Base-by-base conservation (phyloP, 2,888 invertebrate genomes). In the Biston betularia region DNA sequence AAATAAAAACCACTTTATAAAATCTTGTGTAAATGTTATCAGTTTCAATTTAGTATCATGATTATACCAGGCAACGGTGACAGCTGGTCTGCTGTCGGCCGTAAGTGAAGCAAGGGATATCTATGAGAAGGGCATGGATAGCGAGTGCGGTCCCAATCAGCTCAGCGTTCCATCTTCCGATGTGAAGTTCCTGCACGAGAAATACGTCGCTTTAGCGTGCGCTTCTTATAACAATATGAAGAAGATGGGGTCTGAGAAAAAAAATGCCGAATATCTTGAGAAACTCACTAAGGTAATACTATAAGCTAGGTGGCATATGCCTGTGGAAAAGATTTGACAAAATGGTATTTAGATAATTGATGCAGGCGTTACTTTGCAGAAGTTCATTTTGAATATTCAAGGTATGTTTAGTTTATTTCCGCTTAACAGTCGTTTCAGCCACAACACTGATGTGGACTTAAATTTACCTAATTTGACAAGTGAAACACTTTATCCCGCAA, bases 41-140 rank as follows among this genome's bases (percentile, higher is more conserved):
- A 24, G 12, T 34, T 33, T 2, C 7, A 34, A 12, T 49, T 49
- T 24, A 6, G 24, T 24, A 3, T 34, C 14, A 5, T 14, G 15
- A 24, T 38, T 34, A 9, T 38, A 14, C 8, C 8, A 58, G 58
- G 58, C 49, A 40, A 58, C 58, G 5, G 49, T 49, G 8, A 58
- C 33, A 34, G 58, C 58, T 3, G 48, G 35, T 40, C 14, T 58
- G 10, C 40, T 49, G 1, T 58, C 58, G 5, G 58, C 49, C 15
- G 49, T 40, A 3, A 35, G 40, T 1, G 58, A 58, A 58, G 38
- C 58, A 11, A 40, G 24, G 33, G 49, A 49, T 58, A 33, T 49
- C 8, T 58, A 58, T 40, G 58, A 58, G 33, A 40, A 58, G 8
- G 40, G 49, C 40, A 58, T 58, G 58, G n/a, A 40, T 6, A 6